phyloP scores from a whole-genome alignment of 2,113 vertebrate genomes.

The Bubo scandiacus region DNA sequence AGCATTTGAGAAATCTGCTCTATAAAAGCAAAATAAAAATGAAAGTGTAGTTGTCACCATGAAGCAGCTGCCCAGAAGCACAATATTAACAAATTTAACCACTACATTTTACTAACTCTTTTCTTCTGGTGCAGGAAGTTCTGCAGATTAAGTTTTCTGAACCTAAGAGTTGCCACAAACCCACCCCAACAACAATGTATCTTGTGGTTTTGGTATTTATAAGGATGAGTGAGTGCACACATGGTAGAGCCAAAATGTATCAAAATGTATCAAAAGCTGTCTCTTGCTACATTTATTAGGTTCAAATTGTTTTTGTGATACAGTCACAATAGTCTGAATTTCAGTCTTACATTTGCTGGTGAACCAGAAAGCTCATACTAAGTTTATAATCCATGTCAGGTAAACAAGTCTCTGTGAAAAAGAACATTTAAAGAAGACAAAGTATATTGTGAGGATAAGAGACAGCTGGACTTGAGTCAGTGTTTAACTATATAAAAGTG shows the following conservation, averaged over 20 bases:
- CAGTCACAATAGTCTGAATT: neutral
- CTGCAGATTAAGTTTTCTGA: neutral
- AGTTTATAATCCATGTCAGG: neutral
- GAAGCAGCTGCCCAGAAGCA: neutral
- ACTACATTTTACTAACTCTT: neutral
- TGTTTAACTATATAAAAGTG: neutral
- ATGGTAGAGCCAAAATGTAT: neutral
- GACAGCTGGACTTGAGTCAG: neutral
- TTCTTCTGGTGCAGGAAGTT: neutral
- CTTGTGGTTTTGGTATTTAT: neutral
- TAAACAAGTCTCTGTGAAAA: neutral
- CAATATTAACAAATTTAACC: neutral
- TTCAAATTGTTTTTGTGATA: neutral
- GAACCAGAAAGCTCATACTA: neutral
- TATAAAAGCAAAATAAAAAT: neutral
- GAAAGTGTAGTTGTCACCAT: neutral
- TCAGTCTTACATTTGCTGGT: neutral
- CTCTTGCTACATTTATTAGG: neutral
- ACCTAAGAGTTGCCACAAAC: neutral
- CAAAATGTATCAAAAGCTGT: neutral
- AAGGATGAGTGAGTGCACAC: neutral
- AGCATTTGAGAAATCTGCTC: neutral
- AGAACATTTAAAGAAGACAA: neutral
- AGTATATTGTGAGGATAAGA: neutral
- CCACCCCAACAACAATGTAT: fast-evolving